Evolutionary conservation across 2,888 invertebrate genomes (phyloP).

Genomic region (Yponomeuta plumbellus): DNA sequence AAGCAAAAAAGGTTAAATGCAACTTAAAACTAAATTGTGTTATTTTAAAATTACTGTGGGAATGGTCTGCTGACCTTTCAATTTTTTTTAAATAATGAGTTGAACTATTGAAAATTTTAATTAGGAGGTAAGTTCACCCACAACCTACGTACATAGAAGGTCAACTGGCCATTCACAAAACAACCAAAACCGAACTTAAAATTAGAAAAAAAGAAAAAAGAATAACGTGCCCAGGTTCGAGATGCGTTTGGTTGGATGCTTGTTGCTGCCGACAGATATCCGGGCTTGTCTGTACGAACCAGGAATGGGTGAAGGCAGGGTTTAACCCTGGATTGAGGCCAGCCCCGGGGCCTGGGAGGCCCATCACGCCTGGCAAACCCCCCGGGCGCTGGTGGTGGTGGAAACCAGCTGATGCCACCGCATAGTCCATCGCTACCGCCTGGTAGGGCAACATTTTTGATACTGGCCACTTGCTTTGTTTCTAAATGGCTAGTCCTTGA

Average conservation of each 20-base stretch:
- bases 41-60: conserved; percentile 11
- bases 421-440: conserved; percentile 92
- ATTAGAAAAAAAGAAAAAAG: conserved; percentile 73
- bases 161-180: conserved; percentile 31
- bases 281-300: conserved; percentile 93
- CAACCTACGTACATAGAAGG: conserved; percentile 15
- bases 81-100: too few species aligned
- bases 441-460: conserved; percentile 89
- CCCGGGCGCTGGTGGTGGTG: conserved; percentile 72
- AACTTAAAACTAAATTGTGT: conserved; percentile 8
- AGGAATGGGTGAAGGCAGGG: conserved; percentile 94
- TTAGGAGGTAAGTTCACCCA: too few species aligned
- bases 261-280: conserved; percentile 92
- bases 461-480: conserved; percentile 30
- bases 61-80: conserved; percentile 22
- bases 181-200: conserved; percentile 41
- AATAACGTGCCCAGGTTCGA: conserved; percentile 95
- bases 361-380: conserved; percentile 74
- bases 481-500: conserved; percentile 32
- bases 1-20: conserved; percentile 34
- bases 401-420: conserved; percentile 75
- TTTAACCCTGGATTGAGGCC: conserved; percentile 70
- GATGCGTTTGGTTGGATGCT: conserved; percentile 84
- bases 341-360: conserved; percentile 72
- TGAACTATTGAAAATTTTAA: too few species aligned